phyloP scores from a whole-genome alignment of 2,797 vertebrate genomes.

The Tachyglossus aculeatus region DNA sequence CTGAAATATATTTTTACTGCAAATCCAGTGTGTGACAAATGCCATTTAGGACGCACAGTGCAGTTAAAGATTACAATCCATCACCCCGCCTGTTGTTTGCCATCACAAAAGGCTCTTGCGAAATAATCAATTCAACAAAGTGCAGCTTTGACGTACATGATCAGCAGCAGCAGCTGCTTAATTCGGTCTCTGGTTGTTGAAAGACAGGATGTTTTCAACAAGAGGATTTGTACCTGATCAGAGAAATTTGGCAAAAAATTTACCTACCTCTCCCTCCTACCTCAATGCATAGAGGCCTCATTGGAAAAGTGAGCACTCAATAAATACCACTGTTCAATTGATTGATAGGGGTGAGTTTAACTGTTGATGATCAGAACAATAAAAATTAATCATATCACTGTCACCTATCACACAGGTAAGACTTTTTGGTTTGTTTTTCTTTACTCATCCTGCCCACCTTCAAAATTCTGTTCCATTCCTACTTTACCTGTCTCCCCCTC shows the following conservation, averaged over 20 bases:
- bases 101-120: slow-evolving; percentile 29
- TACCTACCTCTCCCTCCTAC: background rate
- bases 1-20: slow-evolving; percentile 25
- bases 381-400: too few species aligned
- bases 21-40: background rate
- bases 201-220: slow-evolving; percentile 44
- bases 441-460: too few species aligned
- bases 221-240: slow-evolving; percentile 6
- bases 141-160: slow-evolving; percentile 31
- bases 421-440: too few species aligned
- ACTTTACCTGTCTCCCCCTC: too few species aligned
- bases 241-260: slow-evolving; percentile 23
- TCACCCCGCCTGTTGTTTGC: slow-evolving; percentile 15
- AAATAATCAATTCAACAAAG: slow-evolving; percentile 42
- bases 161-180: slow-evolving; percentile 30
- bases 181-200: slow-evolving; percentile 46
- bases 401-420: too few species aligned
- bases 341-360: too few species aligned
- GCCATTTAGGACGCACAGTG: background rate
- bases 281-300: background rate
- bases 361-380: too few species aligned
- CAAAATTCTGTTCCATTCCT: too few species aligned
- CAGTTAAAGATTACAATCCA: slow-evolving; percentile 7
- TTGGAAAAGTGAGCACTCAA: too few species aligned
- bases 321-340: too few species aligned